Evolutionary conservation across 2,113 vertebrate species (phyloP).

Genomic region (Pteronura brasiliensis): DNA sequence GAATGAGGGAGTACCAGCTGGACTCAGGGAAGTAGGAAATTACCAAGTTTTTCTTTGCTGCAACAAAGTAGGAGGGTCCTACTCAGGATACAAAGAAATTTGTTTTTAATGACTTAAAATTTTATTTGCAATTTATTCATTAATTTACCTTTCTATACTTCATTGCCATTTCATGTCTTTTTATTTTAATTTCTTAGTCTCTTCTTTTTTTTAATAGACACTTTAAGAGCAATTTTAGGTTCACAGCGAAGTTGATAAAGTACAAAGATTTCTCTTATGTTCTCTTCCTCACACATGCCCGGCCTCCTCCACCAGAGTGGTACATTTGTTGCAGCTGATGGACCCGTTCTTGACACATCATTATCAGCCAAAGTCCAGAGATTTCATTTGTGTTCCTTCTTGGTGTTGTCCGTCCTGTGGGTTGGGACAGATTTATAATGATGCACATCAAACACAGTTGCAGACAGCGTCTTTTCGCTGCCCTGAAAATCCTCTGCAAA

Average conservation of each 20-base stretch:
- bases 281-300: too few relatives aligned
- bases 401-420: neutral
- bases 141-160: neutral
- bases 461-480: neutral
- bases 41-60: neutral
- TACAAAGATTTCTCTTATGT: neutral
- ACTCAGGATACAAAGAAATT: neutral
- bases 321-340: neutral
- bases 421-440: neutral
- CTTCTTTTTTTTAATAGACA: neutral
- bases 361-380: neutral
- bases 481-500: neutral
- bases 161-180: neutral
- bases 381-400: too few relatives aligned
- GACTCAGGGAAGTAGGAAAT: neutral
- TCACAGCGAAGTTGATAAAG: neutral
- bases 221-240: neutral
- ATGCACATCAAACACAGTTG: fast-evolving
- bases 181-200: neutral
- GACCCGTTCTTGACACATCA: too few relatives aligned
- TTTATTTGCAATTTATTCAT: neutral
- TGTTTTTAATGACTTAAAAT: neutral
- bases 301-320: neutral
- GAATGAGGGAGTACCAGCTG: neutral
- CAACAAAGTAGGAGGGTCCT: neutral